These are phyloP conservation scores for Eptatretus burgeri DNA, from an alignment of 2,113 vertebrate genomes.

Conservation along the genomic window DNA sequence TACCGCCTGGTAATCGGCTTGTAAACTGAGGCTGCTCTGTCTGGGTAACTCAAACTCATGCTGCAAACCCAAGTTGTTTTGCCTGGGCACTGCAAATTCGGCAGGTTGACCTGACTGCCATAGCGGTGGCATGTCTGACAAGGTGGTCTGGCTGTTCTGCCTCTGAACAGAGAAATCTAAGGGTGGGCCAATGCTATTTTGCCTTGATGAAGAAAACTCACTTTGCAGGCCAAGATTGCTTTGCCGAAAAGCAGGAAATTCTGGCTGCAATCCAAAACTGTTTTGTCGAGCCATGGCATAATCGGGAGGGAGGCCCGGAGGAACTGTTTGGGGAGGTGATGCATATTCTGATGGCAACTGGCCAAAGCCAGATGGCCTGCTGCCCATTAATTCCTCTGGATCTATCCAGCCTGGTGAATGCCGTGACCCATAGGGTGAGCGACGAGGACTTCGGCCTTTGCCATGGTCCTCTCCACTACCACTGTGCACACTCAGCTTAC, in stretches of 20 bases:
- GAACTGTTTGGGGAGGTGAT: too few relatives aligned
- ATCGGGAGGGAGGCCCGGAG: background rate
- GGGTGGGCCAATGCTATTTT: conserved; percentile 1
- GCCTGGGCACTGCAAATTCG: background rate
- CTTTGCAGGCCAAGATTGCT: background rate
- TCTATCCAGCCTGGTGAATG: too few relatives aligned
- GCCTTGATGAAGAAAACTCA: conserved; percentile 2
- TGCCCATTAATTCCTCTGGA: too few relatives aligned
- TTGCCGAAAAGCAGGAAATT: background rate
- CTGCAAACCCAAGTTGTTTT: background rate
- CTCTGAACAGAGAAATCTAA: background rate
- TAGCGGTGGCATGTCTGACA: too few relatives aligned
- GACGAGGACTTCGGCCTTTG: too few relatives aligned
- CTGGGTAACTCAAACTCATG: conserved; percentile 2
- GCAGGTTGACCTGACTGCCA: background rate
- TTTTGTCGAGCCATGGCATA: conserved; percentile 1
- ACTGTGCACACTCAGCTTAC: conserved; percentile 49
- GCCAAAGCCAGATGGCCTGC: too few relatives aligned
- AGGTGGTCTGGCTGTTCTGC: background rate
- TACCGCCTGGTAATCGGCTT: background rate
- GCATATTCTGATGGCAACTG: too few relatives aligned
- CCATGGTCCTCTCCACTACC: conserved; percentile 31
- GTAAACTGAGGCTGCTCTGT: conserved; percentile 4
- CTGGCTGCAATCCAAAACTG: conserved; percentile 3
- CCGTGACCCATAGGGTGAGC: too few relatives aligned